Conservation (phyloP, 2,113 vertebrate species). For the Hypanus sabinus region DNA sequence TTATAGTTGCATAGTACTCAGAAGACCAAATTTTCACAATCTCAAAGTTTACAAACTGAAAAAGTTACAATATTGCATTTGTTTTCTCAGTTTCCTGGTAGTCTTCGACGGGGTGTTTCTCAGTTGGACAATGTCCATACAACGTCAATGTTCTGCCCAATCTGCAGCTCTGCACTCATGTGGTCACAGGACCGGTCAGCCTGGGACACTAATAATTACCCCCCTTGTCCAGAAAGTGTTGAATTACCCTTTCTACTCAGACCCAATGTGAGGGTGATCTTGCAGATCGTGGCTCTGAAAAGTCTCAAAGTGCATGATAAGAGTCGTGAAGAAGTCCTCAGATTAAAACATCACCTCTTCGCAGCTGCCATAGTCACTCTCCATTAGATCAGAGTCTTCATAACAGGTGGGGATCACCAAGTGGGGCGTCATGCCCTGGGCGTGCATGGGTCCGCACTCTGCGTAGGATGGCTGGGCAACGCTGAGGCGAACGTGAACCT, state of each 20-base stretch:
- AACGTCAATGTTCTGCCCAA: background rate
- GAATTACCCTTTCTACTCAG: background rate
- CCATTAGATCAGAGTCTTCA: slow-evolving; percentile 76
- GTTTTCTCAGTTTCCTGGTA: background rate
- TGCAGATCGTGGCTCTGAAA: no score
- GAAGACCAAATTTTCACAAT: background rate
- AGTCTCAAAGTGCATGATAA: background rate
- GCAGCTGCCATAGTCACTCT: slow-evolving; percentile 92
- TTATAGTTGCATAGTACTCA: background rate
- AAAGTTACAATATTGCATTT: background rate
- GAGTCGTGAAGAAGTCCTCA: background rate
- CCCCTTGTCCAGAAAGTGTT: background rate
- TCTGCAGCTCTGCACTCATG: no score
- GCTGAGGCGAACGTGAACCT: slow-evolving; percentile 80
- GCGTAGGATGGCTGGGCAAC: slow-evolving; percentile 84
- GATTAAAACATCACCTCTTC: slow-evolving; percentile 94
- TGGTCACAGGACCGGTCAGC: background rate
- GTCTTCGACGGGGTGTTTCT: background rate
- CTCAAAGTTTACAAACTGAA: background rate
- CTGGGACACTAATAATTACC: background rate
- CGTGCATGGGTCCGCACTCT: slow-evolving; percentile 55
- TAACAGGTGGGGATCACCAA: slow-evolving; percentile 54
- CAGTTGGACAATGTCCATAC: background rate
- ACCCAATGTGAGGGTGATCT: no score
- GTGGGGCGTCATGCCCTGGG: slow-evolving; percentile 47